Evolutionary conservation across 2,797 vertebrate species (phyloP).

Genomic region (Megalops cyprinoides): DNA sequence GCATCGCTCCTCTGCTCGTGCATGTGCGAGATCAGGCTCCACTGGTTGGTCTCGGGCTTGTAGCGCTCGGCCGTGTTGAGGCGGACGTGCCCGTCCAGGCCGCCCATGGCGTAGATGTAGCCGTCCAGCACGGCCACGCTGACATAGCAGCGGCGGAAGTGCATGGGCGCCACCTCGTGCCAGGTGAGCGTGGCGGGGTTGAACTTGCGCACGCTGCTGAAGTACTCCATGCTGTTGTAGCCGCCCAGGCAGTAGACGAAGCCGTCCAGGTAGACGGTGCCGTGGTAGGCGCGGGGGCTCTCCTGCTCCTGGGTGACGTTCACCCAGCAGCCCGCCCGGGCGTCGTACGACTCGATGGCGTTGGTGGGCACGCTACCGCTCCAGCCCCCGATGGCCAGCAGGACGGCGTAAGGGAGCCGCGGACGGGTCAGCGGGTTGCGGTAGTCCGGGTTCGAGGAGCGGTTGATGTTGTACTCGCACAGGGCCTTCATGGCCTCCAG

Average conservation of each 20-base stretch:
- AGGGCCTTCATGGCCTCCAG: slow-evolving; percentile 66
- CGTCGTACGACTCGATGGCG: slow-evolving; percentile 69
- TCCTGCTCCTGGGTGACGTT: slow-evolving; percentile 65
- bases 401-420: slow-evolving; percentile 68
- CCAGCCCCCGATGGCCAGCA: slow-evolving; percentile 77
- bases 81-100: slow-evolving; percentile 69
- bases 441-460: slow-evolving; percentile 50
- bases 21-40: slow-evolving; percentile 75
- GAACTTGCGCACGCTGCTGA: slow-evolving; percentile 73
- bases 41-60: slow-evolving; percentile 76
- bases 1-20: slow-evolving; percentile 73
- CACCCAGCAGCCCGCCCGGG: slow-evolving; percentile 69
- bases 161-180: slow-evolving; percentile 78
- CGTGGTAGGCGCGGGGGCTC: slow-evolving; percentile 71
- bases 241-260: slow-evolving; percentile 72
- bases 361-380: slow-evolving; percentile 70
- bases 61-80: slow-evolving; percentile 74
- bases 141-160: slow-evolving; percentile 72
- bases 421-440: slow-evolving; percentile 63
- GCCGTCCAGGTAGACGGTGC: slow-evolving; percentile 69
- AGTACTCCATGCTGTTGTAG: slow-evolving; percentile 73
- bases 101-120: slow-evolving; percentile 77
- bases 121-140: slow-evolving; percentile 68
- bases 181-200: slow-evolving; percentile 67
- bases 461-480: slow-evolving; percentile 64